Evolutionary conservation across 2,113 vertebrate genomes (phyloP).

Genomic region (Patagioenas fasciata): DNA sequence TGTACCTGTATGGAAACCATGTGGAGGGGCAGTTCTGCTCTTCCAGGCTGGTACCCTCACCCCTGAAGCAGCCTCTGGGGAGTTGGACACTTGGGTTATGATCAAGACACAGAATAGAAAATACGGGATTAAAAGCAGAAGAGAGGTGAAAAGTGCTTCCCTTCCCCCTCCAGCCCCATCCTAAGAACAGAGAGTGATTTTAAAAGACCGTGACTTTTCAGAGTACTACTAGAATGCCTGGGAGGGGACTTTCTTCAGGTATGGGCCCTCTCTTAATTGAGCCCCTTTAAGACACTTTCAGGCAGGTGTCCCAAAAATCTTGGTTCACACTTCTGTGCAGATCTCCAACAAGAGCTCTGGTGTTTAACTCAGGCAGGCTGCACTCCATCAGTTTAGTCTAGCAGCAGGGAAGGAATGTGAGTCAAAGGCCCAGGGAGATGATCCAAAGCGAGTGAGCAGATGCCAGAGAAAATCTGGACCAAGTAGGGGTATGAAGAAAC

Average conservation of each 20-base stretch:
- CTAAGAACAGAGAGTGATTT: not conserved
- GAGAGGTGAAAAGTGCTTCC: not conserved
- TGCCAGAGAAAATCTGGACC: not conserved
- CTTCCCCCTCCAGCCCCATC: fast-evolving
- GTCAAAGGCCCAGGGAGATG: not conserved
- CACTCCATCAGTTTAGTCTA: not conserved
- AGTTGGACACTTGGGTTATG: not conserved
- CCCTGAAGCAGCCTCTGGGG: not conserved
- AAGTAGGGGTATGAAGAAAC: not conserved
- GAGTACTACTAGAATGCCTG: not conserved
- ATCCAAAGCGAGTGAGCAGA: not conserved
- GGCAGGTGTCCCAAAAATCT: not conserved
- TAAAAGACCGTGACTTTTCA: not conserved
- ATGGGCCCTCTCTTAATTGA: not conserved
- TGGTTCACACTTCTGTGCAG: fast-evolving
- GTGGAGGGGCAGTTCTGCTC: not conserved
- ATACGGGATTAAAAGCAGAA: not conserved
- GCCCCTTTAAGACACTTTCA: not conserved
- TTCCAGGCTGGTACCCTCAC: not conserved
- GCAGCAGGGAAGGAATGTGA: not conserved
- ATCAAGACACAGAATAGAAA: not conserved
- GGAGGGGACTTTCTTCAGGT: not conserved
- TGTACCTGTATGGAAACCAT: not conserved
- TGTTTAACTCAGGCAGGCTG: not conserved
- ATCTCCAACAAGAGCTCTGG: not conserved